Evolutionary conservation across 2,797 vertebrate species (phyloP).

Genomic region (Onychomys arenicola): DNA sequence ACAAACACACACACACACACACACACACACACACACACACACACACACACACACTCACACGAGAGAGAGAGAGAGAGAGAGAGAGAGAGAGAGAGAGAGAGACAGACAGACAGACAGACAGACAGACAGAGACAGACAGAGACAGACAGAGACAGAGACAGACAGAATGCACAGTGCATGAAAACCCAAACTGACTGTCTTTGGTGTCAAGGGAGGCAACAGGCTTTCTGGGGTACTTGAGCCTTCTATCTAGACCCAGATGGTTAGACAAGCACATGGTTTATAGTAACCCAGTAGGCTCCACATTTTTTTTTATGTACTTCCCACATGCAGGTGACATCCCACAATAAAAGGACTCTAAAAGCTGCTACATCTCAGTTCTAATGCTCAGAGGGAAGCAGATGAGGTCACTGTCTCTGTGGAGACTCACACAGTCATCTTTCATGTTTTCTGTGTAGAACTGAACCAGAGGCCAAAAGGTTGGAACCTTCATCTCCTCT

Average conservation of each 20-base stretch:
- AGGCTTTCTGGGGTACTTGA: background rate
- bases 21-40: no score
- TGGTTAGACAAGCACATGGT: background rate
- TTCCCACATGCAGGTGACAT: background rate
- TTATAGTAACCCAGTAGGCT: background rate
- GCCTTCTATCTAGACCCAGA: background rate
- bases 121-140: no score
- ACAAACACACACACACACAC: background rate
- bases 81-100: no score
- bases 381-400: background rate
- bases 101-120: no score
- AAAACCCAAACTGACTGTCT: background rate
- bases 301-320: background rate
- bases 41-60: no score
- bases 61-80: no score
- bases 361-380: background rate
- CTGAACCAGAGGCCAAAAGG: background rate
- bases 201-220: background rate
- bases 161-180: background rate
- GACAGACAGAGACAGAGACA: no score
- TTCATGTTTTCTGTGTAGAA: background rate
- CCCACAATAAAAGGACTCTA: background rate
- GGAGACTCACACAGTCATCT: background rate
- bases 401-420: background rate
- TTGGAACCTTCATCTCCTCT: background rate